phyloP scores from a whole-genome alignment of 2,797 vertebrate genomes.

The Gadopsis marmoratus region DNA sequence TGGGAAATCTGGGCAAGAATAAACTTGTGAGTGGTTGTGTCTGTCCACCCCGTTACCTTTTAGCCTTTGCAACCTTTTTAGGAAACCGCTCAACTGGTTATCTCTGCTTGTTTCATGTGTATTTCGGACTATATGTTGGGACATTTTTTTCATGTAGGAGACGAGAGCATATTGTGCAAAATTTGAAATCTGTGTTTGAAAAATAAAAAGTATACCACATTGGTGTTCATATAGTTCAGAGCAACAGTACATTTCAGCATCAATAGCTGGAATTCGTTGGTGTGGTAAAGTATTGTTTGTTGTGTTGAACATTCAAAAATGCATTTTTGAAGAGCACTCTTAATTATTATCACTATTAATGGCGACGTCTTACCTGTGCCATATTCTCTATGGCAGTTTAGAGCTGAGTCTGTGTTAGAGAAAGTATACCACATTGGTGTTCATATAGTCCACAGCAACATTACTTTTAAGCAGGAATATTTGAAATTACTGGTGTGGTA shows the following conservation, averaged over 20 bases:
- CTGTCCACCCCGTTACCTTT: constrained; percentile 45
- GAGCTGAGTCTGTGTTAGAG: constrained; percentile 50
- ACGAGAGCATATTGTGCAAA: constrained; percentile 64
- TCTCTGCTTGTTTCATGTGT: constrained; percentile 62
- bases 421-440: constrained; percentile 67
- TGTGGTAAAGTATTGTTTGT: constrained; percentile 72
- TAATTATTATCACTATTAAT: not conserved
- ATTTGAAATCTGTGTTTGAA: constrained; percentile 61
- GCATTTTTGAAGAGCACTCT: constrained; percentile 54
- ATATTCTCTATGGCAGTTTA: constrained; percentile 49
- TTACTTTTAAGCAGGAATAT: constrained; percentile 44
- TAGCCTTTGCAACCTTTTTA: constrained; percentile 60
- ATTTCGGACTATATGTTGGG: constrained; percentile 67
- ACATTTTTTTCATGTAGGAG: constrained; percentile 67
- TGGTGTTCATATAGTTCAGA: constrained; percentile 79
- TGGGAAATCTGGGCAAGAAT: constrained; percentile 34
- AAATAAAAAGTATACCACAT: constrained; percentile 74
- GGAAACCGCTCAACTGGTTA: constrained; percentile 56
- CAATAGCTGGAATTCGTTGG: constrained; percentile 63
- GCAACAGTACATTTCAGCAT: constrained; percentile 69
- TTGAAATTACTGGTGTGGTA: constrained; percentile 36
- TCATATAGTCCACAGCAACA: constrained; percentile 45
- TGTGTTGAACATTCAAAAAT: constrained; percentile 65
- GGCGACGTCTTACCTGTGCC: constrained; percentile 18
- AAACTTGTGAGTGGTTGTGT: constrained; percentile 49